Percentiles rank a stretch among this genome's conserved stretches.
Conservation (phyloP, 2,113 vertebrate genomes). For the Hemicordylus capensis region DNA sequence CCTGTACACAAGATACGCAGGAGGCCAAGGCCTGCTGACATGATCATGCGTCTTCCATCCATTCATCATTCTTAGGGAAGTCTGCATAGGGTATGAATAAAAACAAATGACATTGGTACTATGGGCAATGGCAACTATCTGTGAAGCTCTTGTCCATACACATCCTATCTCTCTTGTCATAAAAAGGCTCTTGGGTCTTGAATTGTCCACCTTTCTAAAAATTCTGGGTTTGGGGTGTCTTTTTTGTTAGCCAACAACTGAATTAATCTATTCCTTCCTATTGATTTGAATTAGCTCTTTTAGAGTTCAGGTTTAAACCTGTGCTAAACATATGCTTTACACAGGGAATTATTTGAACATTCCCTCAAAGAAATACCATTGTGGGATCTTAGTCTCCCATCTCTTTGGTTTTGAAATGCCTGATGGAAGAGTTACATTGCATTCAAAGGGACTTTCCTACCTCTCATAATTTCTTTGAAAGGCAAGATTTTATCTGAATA, state of each 20-base stretch:
- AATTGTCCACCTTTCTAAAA: neutral
- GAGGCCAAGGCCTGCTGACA: neutral
- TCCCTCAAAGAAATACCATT: neutral
- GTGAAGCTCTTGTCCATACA: neutral
- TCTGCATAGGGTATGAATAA: neutral
- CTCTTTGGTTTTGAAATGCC: slow-evolving; percentile 59
- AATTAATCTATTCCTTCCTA: neutral
- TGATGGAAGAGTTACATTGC: slow-evolving; percentile 58
- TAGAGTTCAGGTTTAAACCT: neutral
- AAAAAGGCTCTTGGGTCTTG: neutral
- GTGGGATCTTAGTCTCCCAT: slow-evolving; percentile 58
- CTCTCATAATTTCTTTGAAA: slow-evolving; percentile 68
- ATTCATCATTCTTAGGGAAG: neutral
- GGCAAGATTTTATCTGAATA: slow-evolving; percentile 54
- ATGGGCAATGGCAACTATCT: neutral
- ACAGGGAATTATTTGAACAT: neutral
- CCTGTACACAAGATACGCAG: neutral
- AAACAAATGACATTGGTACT: neutral
- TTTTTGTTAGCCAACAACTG: neutral
- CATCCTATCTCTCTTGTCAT: neutral
- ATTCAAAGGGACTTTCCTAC: slow-evolving; percentile 66
- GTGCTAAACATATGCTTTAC: neutral
- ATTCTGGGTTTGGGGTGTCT: neutral
- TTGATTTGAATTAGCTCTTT: neutral
- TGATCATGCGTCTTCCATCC: neutral